Percentiles rank a stretch among this genome's conserved stretches.
phyloP scores from a whole-genome alignment of 2,888 invertebrate species.

The Amblyjoppa fuscipennis region DNA sequence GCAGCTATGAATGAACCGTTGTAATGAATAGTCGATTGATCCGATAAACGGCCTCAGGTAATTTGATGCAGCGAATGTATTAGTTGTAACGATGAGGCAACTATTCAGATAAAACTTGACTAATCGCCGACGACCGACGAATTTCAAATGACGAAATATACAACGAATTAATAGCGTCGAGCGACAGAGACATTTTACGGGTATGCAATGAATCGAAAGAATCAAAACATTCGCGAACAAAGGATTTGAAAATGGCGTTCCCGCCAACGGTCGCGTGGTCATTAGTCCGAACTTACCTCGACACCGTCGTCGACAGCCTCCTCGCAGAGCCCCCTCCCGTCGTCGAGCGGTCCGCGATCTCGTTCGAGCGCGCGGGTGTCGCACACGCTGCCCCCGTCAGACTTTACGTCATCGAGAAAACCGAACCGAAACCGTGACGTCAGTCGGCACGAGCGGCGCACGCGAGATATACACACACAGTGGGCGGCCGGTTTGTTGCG shows the following conservation, averaged over 20 bases:
- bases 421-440: slow-evolving; percentile 64
- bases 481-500: slow-evolving; percentile 32
- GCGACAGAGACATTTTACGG: neutral
- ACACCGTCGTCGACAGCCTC: slow-evolving; percentile 2
- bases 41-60: neutral
- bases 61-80: neutral
- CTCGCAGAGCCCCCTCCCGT: slow-evolving; percentile 1
- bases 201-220: neutral
- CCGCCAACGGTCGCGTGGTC: slow-evolving; percentile 7
- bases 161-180: neutral
- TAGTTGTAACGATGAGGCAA: neutral
- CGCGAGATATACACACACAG: slow-evolving; percentile 35
- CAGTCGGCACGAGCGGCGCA: slow-evolving; percentile 53
- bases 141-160: neutral
- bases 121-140: too few relatives aligned
- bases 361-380: slow-evolving; percentile 31
- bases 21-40: neutral
- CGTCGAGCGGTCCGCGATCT: neutral
- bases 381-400: slow-evolving; percentile 43
- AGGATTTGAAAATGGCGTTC: slow-evolving; percentile 12
- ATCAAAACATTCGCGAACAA: neutral
- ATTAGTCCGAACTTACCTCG: slow-evolving; percentile 3
- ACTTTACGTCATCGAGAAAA: slow-evolving; percentile 68
- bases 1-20: neutral
- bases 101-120: too few relatives aligned